Base-by-base conservation (phyloP, 2,888 invertebrate species). In the Allophyes oxyacanthae region DNA sequence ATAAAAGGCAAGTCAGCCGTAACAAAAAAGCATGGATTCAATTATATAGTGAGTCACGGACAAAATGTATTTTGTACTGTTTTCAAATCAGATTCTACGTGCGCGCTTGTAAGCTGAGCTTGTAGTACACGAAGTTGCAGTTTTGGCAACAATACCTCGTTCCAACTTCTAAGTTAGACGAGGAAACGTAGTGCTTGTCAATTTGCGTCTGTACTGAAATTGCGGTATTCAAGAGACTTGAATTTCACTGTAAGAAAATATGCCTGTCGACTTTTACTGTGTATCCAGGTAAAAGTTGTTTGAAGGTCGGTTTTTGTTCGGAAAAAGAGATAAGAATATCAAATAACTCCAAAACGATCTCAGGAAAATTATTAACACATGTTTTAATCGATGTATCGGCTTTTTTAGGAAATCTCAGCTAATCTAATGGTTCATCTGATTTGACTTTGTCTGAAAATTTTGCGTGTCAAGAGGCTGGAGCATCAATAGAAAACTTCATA, bases 61-160 rank as follows among this genome's bases (percentile, higher is more conserved):
- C 30, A 30, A 37, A 55, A 33, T 14, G 15, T 33, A 7, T 7
- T 25, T 45, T 32, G 28, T 26, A 43, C 44, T 60, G 52, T 60
- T 48, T n/a, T 37, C 13, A 36, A 38, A 67, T 53, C 49, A 40
- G 34, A 49, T 62, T 15, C 11, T 38, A 59, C 53, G 43, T 58
- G 40, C 33, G 15, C 11, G n/a, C 28, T 8, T 28, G 9, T 11
- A 50, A 11, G 25, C 15, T 5, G 25, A 44, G 43, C 10, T 46
- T 13, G 10, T 11, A 4, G 2, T 20, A 32, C 33, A 55, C 30
- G 20, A 36, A 20, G 13, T 30, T 44, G 20, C 32, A 53, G n/a
- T 62, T 74, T 75, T 60, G 48, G 44, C 55, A 66, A 60, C 50
- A 44, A 37, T 57, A 28, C 9, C 15, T 30, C 10, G n/a, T 57